These are phyloP conservation scores for Tetropium fuscum DNA, from an alignment of 2,888 invertebrate species.

Conservation along the genomic window DNA sequence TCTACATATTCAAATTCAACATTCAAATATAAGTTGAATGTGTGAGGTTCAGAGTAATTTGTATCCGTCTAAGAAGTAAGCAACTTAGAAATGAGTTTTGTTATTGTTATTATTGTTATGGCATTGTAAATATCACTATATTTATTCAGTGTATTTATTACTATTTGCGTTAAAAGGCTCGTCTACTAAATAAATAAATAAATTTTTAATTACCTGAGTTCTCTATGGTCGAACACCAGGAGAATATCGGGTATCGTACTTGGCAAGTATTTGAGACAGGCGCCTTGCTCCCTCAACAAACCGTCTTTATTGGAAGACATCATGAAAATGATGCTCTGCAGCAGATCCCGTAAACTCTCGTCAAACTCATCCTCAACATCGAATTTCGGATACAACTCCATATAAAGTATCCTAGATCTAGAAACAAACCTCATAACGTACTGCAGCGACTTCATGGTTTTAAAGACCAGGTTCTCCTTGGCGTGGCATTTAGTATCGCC, in stretches of 20 bases:
- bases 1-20: no score
- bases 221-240: constrained; percentile 81
- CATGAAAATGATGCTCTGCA: constrained; percentile 79
- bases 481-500: constrained; percentile 65
- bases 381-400: constrained; percentile 75
- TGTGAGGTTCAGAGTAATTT: no score
- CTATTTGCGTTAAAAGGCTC: not conserved
- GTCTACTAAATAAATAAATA: constrained; percentile 1
- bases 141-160: no score
- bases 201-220: constrained; percentile 76
- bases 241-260: constrained; percentile 86
- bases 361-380: constrained; percentile 69
- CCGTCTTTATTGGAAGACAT: constrained; percentile 81
- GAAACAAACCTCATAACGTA: constrained; percentile 93
- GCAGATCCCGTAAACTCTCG: constrained; percentile 72
- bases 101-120: no score
- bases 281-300: constrained; percentile 86
- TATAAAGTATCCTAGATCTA: constrained; percentile 81
- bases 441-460: constrained; percentile 93
- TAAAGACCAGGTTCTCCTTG: constrained; percentile 76
- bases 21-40: no score
- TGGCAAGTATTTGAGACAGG: constrained; percentile 92
- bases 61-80: no score
- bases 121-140: no score
- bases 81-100: no score